A percentile compares a stretch with the other conserved stretches of the same genome.
Conservation (phyloP, 2,113 vertebrate species). For the Barnardius zonarius region DNA sequence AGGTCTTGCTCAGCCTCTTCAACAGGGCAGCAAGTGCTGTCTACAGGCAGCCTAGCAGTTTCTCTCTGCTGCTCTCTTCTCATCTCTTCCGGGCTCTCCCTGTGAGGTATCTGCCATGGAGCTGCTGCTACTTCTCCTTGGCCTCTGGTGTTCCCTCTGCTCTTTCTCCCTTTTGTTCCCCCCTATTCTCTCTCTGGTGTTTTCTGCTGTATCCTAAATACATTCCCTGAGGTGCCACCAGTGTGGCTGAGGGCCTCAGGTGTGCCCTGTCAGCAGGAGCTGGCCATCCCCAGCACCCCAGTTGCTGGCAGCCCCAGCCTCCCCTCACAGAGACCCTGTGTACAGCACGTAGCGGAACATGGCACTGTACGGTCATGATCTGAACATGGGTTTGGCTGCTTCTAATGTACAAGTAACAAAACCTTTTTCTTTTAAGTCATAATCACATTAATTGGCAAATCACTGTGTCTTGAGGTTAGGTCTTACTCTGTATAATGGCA, state of each 20-base stretch:
- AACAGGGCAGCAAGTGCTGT: neutral
- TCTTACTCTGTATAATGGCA: neutral
- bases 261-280: neutral
- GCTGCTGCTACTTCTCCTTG: neutral
- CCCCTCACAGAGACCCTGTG: neutral
- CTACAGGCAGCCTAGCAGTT: neutral
- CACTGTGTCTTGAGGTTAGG: neutral
- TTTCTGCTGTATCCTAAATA: neutral
- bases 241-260: fast-evolving
- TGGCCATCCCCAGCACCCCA: fast-evolving
- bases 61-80: neutral
- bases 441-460: neutral
- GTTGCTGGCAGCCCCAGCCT: neutral
- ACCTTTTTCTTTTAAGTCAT: neutral
- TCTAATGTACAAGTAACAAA: neutral
- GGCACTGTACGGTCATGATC: neutral
- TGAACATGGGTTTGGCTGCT: neutral
- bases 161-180: neutral
- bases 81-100: fast-evolving
- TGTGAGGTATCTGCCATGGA: neutral
- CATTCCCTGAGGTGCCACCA: neutral
- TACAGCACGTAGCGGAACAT: neutral
- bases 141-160: neutral
- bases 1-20: neutral
- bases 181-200: neutral